These are phyloP conservation scores for Leptopilina boulardi DNA, from an alignment of 1,140 invertebrate species.

Conservation along the genomic window DNA sequence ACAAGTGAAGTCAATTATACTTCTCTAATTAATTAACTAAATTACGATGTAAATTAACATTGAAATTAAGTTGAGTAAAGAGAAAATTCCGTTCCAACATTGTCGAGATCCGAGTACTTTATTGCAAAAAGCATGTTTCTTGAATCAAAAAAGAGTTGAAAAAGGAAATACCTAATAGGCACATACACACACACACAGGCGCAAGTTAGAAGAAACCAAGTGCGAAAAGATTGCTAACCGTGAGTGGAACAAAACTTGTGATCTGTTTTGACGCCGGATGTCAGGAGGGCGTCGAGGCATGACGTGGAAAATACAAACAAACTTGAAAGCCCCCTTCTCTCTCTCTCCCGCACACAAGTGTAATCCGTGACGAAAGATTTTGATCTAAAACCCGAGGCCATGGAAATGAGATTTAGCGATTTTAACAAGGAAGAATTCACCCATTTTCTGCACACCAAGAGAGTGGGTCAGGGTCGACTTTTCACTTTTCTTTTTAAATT, in stretches of 20 bases:
- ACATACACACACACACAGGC: too few species aligned
- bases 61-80: neutral
- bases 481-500: constrained; percentile 24
- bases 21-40: neutral
- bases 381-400: constrained; percentile 5
- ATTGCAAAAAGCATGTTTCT: neutral
- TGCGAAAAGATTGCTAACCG: constrained; percentile 45
- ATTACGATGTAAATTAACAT: constrained; percentile 1
- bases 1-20: neutral
- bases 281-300: constrained; percentile 47
- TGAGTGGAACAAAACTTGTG: constrained; percentile 33
- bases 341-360: constrained; percentile 25
- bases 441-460: neutral
- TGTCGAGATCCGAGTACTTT: too few species aligned
- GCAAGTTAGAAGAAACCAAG: constrained; percentile 32
- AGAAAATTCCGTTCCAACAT: neutral
- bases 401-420: constrained; percentile 62
- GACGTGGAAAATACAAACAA: constrained; percentile 51
- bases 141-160: neutral
- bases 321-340: constrained; percentile 7
- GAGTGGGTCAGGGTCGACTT: constrained; percentile 40
- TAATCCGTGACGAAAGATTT: constrained; percentile 54
- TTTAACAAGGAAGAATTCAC: constrained; percentile 39
- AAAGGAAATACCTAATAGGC: neutral
- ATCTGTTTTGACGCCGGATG: constrained; percentile 56